These are phyloP conservation scores for Argentina silus DNA, from an alignment of 2,797 vertebrate genomes.

Conservation along the genomic window DNA sequence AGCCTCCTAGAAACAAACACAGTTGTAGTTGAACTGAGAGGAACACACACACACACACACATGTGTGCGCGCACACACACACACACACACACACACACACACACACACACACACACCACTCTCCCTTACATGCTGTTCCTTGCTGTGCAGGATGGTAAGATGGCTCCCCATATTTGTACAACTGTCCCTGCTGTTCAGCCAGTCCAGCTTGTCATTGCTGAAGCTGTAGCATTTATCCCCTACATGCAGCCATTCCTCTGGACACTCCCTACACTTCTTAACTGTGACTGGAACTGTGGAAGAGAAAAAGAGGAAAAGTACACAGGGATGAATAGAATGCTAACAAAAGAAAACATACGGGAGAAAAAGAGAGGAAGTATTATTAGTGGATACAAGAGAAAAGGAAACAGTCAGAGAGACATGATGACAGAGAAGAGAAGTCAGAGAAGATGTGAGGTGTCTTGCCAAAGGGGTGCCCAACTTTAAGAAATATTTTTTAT, in stretches of 20 bases:
- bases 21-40: neutral
- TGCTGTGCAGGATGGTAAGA: slow-evolving; percentile 55
- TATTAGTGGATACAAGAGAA: too few species aligned
- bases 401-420: too few species aligned
- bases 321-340: neutral
- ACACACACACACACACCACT: too few species aligned
- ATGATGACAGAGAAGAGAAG: too few species aligned
- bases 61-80: neutral
- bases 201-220: slow-evolving; percentile 61
- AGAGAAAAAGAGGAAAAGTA: neutral
- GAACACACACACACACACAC: neutral
- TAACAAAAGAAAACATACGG: neutral
- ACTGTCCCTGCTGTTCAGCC: slow-evolving; percentile 52
- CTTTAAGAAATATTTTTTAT: neutral
- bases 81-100: slow-evolving; percentile 16
- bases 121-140: slow-evolving; percentile 56
- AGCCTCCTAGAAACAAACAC: slow-evolving; percentile 38
- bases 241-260: slow-evolving; percentile 51
- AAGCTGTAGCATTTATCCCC: slow-evolving; percentile 60
- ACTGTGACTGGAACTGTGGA: slow-evolving; percentile 28
- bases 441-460: too few species aligned
- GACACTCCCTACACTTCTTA: slow-evolving; percentile 57
- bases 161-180: slow-evolving; percentile 51
- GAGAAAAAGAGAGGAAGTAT: too few species aligned
- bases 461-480: too few species aligned